Conservation (phyloP, 2,888 invertebrate genomes). For the Cryptops parisi region DNA sequence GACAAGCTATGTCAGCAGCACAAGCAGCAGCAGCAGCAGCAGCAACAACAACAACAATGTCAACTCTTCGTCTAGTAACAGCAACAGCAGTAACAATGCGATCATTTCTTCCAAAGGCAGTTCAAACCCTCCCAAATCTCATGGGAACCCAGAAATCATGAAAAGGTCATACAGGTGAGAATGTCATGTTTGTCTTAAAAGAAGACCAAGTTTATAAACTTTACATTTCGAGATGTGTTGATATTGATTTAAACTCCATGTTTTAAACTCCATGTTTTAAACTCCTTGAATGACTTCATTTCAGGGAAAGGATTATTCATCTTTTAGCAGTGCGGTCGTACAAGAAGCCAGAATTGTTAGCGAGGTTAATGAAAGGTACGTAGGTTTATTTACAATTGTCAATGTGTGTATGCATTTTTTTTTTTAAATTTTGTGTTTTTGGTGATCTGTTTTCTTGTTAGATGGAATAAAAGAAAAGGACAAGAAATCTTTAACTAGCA, state of each 20-base stretch:
- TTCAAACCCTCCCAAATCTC: background rate
- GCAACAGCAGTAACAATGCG: conserved; percentile 3
- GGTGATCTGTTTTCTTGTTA: no score
- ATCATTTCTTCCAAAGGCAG: conserved; percentile 1
- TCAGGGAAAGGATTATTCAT: conserved; percentile 85
- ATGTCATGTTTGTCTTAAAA: no score
- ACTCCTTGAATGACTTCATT: no score
- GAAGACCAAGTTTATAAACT: no score
- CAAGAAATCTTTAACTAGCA: conserved; percentile 54
- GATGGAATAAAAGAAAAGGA: conserved; percentile 80
- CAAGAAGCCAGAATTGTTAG: conserved; percentile 74
- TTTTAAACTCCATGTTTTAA: no score
- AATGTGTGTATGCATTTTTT: background rate
- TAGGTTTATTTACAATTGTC: background rate
- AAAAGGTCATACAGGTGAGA: conserved; percentile 55
- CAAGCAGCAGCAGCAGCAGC: background rate
- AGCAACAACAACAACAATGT: conserved; percentile 4
- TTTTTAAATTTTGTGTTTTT: conserved; percentile 15
- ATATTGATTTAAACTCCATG: no score
- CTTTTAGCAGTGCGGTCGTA: conserved; percentile 81
- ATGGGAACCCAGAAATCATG: conserved; percentile 43
- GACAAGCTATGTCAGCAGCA: background rate
- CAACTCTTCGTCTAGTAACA: no score
- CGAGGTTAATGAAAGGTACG: conserved; percentile 61
- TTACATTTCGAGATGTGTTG: no score